Conservation (phyloP, 2,888 invertebrate genomes). For the Euplexia lucipara region DNA sequence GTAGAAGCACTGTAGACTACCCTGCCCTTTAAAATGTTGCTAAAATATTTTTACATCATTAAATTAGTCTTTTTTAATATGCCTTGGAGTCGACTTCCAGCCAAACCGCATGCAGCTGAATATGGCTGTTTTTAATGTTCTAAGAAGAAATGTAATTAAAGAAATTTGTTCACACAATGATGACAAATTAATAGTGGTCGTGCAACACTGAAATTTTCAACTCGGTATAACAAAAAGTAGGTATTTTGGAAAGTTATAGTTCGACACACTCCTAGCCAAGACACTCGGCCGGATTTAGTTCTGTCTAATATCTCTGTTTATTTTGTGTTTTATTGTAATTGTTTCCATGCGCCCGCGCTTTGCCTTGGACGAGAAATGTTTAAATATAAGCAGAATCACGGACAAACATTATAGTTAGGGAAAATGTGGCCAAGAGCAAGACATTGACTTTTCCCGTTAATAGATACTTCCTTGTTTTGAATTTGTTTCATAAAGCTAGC, state of each 20-base stretch:
- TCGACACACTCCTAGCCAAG: slow-evolving; percentile 15
- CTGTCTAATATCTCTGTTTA: slow-evolving; percentile 38
- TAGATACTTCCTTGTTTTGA: not conserved
- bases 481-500: not conserved
- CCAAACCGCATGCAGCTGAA: no score
- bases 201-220: slow-evolving; percentile 3
- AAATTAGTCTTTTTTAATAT: no score
- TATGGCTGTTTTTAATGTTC: no score
- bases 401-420: slow-evolving; percentile 24
- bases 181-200: not conserved
- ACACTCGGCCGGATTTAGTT: slow-evolving; percentile 25
- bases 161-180: no score
- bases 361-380: slow-evolving; percentile 46
- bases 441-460: slow-evolving; percentile 19
- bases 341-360: slow-evolving; percentile 40
- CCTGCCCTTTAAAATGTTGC: no score
- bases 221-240: not conserved
- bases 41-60: no score
- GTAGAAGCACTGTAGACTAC: no score
- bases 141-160: no score
- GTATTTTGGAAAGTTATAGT: slow-evolving; percentile 25
- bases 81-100: no score
- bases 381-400: slow-evolving; percentile 57
- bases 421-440: slow-evolving; percentile 39
- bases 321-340: slow-evolving; percentile 51